Conservation (phyloP, 2,888 invertebrate genomes). For the Platypus cylindrus region DNA sequence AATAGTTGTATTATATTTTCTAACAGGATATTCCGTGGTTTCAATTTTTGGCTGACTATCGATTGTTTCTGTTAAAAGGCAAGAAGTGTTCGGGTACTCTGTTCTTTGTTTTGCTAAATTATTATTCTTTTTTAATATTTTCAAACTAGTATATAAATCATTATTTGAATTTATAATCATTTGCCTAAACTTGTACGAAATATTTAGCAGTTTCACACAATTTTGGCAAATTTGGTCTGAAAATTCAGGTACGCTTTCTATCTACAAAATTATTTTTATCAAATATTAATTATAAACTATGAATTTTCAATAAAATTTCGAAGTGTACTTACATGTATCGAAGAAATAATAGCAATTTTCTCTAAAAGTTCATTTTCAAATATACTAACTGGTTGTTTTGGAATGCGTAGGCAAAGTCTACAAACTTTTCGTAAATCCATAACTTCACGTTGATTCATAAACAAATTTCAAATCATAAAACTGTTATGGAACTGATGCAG, state of each 20-base stretch:
- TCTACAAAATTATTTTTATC: too few species aligned
- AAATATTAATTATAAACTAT: too few species aligned
- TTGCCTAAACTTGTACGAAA: slow-evolving; percentile 22
- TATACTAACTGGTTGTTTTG: slow-evolving; percentile 13
- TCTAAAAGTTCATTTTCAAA: slow-evolving; percentile 15
- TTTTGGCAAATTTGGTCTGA: slow-evolving; percentile 22
- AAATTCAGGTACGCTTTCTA: slow-evolving; percentile 12
- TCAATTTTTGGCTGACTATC: too few species aligned
- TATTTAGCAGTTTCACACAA: slow-evolving; percentile 21
- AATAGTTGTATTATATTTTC: slow-evolving; percentile 7
- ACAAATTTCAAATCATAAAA: too few species aligned
- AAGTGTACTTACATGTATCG: slow-evolving; percentile 23
- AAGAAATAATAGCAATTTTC: slow-evolving; percentile 22
- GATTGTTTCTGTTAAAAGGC: too few species aligned
- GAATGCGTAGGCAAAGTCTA: slow-evolving; percentile 19
- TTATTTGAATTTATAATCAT: slow-evolving; percentile 21
- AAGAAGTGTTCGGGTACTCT: too few species aligned
- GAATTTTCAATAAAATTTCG: too few species aligned
- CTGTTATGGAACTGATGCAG: too few species aligned
- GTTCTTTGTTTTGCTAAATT: slow-evolving; percentile 8
- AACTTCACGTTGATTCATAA: too few species aligned
- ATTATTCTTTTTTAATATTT: slow-evolving; percentile 11
- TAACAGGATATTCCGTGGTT: too few species aligned
- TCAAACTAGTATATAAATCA: slow-evolving; percentile 17
- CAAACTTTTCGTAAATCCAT: slow-evolving; percentile 10